phyloP scores from a whole-genome alignment of 2,113 vertebrate genomes.

The Nanger granti region DNA sequence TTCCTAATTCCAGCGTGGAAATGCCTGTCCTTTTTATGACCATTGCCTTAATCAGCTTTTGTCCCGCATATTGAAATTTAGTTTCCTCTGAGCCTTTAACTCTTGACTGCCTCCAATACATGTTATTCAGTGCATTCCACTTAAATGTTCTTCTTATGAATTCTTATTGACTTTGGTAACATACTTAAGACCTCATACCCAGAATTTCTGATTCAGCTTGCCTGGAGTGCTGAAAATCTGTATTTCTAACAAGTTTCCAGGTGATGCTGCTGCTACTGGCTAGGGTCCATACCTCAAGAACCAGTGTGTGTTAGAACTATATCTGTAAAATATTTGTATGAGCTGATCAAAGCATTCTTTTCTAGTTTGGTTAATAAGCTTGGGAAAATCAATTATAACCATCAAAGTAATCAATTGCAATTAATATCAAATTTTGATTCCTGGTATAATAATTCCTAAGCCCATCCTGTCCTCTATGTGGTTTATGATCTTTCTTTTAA shows the following conservation, averaged over 20 bases:
- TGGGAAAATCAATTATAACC: not conserved
- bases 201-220: not conserved
- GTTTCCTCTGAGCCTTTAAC: not conserved
- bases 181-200: not conserved
- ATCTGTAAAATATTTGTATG: not conserved
- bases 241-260: not conserved
- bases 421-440: not conserved
- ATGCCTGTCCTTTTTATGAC: not conserved
- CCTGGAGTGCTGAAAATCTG: not conserved
- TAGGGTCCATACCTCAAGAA: not conserved
- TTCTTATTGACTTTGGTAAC: not conserved
- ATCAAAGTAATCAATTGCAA: slow-evolving; percentile 13
- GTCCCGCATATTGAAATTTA: not conserved
- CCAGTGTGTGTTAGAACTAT: not conserved
- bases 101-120: not conserved
- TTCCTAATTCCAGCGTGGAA: not conserved
- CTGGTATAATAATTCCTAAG: not conserved
- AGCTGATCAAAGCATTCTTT: not conserved
- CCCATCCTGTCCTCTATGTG: not conserved
- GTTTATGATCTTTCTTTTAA: not conserved
- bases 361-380: not conserved
- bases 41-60: not conserved
- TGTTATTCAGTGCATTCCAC: not conserved
- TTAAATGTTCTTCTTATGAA: not conserved
- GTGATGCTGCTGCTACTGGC: not conserved